Percentiles rank a stretch among this genome's conserved stretches.
phyloP scores from a whole-genome alignment of 2,888 invertebrate species.

The Himalopsyche anomala region DNA sequence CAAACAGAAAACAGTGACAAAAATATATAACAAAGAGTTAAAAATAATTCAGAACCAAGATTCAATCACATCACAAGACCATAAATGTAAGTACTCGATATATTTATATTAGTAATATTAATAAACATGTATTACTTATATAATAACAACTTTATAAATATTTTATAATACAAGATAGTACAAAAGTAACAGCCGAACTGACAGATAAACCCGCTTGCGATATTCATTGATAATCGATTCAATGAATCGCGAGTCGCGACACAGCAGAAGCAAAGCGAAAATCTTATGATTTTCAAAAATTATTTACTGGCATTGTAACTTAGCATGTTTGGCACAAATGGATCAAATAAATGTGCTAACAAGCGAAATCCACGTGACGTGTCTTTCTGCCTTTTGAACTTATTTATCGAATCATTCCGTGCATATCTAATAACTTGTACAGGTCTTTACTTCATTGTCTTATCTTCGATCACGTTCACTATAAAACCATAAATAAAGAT shows the following conservation, averaged over 20 bases:
- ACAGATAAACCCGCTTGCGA: background rate
- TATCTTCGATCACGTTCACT: background rate
- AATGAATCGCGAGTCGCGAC: too few species aligned
- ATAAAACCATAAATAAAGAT: background rate
- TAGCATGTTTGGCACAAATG: background rate
- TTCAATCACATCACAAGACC: conserved; percentile 35
- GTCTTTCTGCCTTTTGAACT: background rate
- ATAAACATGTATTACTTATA: background rate
- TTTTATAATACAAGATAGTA: conserved; percentile 37
- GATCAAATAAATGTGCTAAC: conserved; percentile 3
- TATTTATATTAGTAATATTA: conserved; percentile 1
- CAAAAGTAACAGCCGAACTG: conserved; percentile 23
- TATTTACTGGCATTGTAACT: too few species aligned
- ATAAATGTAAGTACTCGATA: background rate
- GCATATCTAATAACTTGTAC: background rate
- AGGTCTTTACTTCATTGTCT: background rate
- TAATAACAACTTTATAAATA: conserved; percentile 38
- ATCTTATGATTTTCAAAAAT: too few species aligned
- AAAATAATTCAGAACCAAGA: background rate
- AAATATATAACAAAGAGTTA: conserved; percentile 2
- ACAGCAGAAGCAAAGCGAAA: too few species aligned
- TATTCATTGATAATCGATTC: background rate
- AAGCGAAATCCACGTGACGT: background rate
- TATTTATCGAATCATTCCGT: background rate
- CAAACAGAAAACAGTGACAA: background rate